Evolutionary conservation across 2,797 vertebrate species (phyloP), one percentile per base, ranked within the genome.

Genomic region (Hypotaenidia philippensis): DNA sequence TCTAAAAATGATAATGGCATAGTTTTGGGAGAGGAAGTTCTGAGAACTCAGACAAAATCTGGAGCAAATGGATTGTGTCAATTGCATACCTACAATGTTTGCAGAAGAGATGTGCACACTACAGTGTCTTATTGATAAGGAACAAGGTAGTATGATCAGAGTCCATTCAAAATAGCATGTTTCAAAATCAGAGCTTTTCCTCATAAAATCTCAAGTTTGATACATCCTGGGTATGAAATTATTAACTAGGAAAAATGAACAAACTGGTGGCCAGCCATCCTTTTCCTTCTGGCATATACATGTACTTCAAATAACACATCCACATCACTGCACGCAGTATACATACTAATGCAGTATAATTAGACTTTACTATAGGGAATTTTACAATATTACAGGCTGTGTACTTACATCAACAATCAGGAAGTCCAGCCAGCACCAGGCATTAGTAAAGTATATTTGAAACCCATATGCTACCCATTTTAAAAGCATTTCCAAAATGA

Each of bases 381-480:
- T 69, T 83, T 92, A 60, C 20, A 78, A 52, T 61, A 84, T 75
- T 86, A 63, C 36, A 80, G 52, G 63, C 31, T 74, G 40, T 68
- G 89, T 98, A 99, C 99, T 96, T 98, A 99, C 99, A 96, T 99
- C 99, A 90, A 99, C 99, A 95, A 99, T 99, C 84, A 99, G 93
- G 96, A 99, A 99, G 97, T 99, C 99, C 97, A 99, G 96, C 99
- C 99, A 99, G 98, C 99, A 99, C 99, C 99, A 99, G 55, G 99
- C 99, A 96, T 99, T 99, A 80, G 99, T 99, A 96, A 99, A 99
- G 96, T 99, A 99, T 83, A 99, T 99, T 90, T 98, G 98, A 98
- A 99, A 99, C 96, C 99, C 99, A 95, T 99, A 99, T 1, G 99
- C 99, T 80, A 99, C 98, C 99, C 99, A 99, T 94, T 99, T 99